A percentile compares a stretch with the other conserved stretches of the same genome.
These are phyloP conservation scores for Budorcas taxicolor DNA, from an alignment of 2,113 vertebrate species.

Conservation along the genomic window DNA sequence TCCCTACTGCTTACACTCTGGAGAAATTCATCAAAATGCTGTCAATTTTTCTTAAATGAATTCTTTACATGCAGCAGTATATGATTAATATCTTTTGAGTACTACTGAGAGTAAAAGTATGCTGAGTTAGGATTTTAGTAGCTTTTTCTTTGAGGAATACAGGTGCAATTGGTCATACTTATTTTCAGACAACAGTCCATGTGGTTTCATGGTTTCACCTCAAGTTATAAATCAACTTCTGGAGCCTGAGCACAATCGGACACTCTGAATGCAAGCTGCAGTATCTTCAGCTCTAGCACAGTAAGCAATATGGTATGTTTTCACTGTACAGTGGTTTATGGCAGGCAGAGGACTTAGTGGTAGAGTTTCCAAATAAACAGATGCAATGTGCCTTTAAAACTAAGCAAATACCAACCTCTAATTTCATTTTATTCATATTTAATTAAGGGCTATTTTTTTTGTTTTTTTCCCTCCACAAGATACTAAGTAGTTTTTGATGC, in stretches of 20 bases:
- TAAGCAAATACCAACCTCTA: constrained; percentile 10
- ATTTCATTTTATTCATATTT: constrained; percentile 21
- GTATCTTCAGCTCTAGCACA: constrained; percentile 48
- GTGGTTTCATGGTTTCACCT: constrained; percentile 69
- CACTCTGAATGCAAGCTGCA: constrained; percentile 62
- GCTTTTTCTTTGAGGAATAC: constrained; percentile 63
- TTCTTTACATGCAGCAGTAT: constrained; percentile 35
- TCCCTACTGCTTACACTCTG: constrained; percentile 36
- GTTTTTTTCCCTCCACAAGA: neutral
- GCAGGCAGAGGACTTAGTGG: constrained; percentile 42
- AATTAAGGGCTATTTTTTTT: neutral
- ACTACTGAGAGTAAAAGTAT: constrained; percentile 69
- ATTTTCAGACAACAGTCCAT: constrained; percentile 57
- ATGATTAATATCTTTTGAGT: constrained; percentile 73
- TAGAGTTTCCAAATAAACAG: constrained; percentile 49
- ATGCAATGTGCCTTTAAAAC: constrained; percentile 24
- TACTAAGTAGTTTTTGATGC: constrained; percentile 6
- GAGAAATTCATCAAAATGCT: constrained; percentile 58
- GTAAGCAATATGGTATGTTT: constrained; percentile 23
- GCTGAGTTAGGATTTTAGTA: constrained; percentile 73
- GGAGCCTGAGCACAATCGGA: constrained; percentile 59
- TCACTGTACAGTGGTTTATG: neutral
- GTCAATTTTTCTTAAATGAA: constrained; percentile 67
- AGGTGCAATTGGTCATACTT: constrained; percentile 78
- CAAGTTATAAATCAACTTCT: constrained; percentile 77